Percentiles rank a stretch among this genome's conserved stretches.
Conservation (phyloP, 2,113 vertebrate species). For the Agapornis roseicollis region DNA sequence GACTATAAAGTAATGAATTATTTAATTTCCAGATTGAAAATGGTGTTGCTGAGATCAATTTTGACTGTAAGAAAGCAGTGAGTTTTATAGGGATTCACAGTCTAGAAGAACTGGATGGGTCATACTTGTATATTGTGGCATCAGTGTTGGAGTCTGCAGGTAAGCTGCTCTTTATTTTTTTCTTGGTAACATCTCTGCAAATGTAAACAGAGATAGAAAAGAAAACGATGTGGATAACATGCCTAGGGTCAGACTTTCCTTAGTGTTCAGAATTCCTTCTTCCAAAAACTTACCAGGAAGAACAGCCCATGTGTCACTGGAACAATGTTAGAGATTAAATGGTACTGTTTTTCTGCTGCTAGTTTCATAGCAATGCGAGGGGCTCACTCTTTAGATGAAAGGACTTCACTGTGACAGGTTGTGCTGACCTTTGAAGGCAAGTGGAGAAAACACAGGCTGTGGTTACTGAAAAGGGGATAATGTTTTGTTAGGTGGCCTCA, state of each 20-base stretch:
- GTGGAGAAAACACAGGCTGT: not conserved
- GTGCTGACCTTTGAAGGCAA: not conserved
- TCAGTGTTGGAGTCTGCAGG: slow-evolving; percentile 73
- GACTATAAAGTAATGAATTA: not conserved
- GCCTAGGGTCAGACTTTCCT: not conserved
- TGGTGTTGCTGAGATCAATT: slow-evolving; percentile 65
- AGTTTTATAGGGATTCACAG: slow-evolving; percentile 53
- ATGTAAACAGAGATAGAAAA: not conserved
- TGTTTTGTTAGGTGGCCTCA: slow-evolving; percentile 82
- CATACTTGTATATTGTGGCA: slow-evolving; percentile 73
- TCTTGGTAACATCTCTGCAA: not conserved
- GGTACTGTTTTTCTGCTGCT: fast-evolving
- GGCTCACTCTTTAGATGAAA: not conserved
- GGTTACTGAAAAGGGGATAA: not conserved
- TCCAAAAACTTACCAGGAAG: not conserved
- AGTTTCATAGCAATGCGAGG: not conserved
- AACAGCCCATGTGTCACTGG: not conserved
- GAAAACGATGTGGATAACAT: not conserved
- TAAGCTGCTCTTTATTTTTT: slow-evolving; percentile 1
- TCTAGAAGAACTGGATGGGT: slow-evolving; percentile 71
- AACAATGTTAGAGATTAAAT: not conserved
- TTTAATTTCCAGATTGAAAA: slow-evolving; percentile 64
- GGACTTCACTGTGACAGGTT: not conserved
- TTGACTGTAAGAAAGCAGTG: slow-evolving; percentile 68
- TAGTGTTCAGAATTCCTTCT: not conserved